phyloP scores from a whole-genome alignment of 2,113 vertebrate genomes.

The Amphilophus citrinellus region DNA sequence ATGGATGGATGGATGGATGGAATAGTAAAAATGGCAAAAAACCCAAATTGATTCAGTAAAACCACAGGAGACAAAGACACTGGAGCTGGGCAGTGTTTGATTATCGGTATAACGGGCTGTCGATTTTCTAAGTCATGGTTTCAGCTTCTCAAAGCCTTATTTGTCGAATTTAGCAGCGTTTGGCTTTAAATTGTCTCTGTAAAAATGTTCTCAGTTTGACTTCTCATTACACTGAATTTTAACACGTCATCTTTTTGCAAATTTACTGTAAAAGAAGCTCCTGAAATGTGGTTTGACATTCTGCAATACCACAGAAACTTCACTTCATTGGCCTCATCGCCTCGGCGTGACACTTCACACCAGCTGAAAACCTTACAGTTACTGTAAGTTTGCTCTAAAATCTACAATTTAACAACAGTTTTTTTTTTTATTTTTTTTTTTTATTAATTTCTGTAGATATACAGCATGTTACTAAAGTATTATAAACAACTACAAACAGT shows the following conservation, averaged over 20 bases:
- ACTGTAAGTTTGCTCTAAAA: background rate
- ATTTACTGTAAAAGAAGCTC: background rate
- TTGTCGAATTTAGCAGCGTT: background rate
- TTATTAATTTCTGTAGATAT: background rate
- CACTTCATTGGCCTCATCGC: background rate
- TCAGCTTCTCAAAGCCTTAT: background rate
- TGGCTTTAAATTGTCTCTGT: background rate
- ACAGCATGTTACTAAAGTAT: too few relatives aligned
- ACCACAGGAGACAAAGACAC: too few relatives aligned
- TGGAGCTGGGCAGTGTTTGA: background rate
- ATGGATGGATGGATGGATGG: too few relatives aligned
- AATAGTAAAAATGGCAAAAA: too few relatives aligned
- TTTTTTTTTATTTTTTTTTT: background rate
- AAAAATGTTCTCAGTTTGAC: background rate
- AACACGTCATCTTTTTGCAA: slow-evolving; percentile 2
- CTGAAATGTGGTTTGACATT: background rate
- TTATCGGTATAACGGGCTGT: background rate
- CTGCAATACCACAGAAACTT: background rate
- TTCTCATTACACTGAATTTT: background rate
- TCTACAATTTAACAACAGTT: background rate
- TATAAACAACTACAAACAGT: too few relatives aligned
- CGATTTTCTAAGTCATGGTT: background rate
- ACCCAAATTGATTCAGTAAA: too few relatives aligned
- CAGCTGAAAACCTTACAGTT: background rate
- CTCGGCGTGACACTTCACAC: background rate